A percentile compares a stretch with the other conserved stretches of the same genome.
These are phyloP conservation scores for Thymelicus lineola DNA, from an alignment of 2,888 invertebrate species.

Conservation along the genomic window DNA sequence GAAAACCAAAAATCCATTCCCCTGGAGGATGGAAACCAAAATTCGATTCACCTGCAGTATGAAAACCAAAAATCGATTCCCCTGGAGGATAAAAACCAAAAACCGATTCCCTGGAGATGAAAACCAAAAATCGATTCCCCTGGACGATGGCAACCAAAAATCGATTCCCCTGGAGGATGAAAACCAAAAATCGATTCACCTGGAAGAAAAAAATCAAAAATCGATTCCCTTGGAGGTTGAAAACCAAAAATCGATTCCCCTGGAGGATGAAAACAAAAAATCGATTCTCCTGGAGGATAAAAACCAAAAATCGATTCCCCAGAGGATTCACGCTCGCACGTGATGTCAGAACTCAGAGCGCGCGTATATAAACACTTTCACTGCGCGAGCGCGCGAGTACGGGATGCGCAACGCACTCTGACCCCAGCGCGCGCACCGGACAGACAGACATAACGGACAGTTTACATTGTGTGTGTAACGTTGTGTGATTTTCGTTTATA, in stretches of 20 bases:
- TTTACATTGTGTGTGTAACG: conserved; percentile 60
- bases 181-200: no score
- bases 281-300: conserved; percentile 19
- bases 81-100: conserved; percentile 13
- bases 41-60: no score
- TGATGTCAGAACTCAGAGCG: conserved; percentile 69
- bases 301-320: conserved; percentile 1
- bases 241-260: no score
- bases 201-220: no score
- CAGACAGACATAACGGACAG: conserved; percentile 46
- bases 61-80: neutral
- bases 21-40: no score
- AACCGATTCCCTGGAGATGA: no score
- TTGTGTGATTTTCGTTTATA: conserved; percentile 66
- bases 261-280: no score
- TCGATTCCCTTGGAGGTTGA: no score
- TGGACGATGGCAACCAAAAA: no score
- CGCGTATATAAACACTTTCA: conserved; percentile 84
- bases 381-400: conserved; percentile 72
- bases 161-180: conserved; percentile 20
- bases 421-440: conserved; percentile 62
- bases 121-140: no score
- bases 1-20: no score
- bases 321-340: conserved; percentile 30
- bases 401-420: conserved; percentile 76